Base-by-base conservation (phyloP, 1,140 invertebrate species). In the Anastatus disparis region DNA sequence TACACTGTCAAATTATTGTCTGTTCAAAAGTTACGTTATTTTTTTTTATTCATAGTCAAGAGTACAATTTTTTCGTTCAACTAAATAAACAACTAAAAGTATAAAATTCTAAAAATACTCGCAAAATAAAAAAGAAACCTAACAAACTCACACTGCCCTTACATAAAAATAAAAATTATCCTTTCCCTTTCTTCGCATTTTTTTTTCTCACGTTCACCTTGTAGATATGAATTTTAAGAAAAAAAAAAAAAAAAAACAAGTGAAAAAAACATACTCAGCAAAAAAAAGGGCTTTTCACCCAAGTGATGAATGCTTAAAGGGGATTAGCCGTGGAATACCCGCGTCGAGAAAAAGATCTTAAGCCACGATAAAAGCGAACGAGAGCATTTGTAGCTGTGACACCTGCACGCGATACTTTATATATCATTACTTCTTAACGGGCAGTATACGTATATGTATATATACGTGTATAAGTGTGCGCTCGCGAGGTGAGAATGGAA, bases 361-460 rank as follows among this genome's bases (percentile, higher is more conserved):
- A n/a, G 44, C 9, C 8, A 12, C 2, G 58, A 70, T 70, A 70
- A 70, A 35, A n/a, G 29, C 9, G 48, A 70, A 62, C 58, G 67
- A 62, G 67, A 70, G 59, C 66, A 61, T 74, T 81, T 82, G 78
- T 82, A 76, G 64, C 55, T 9, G 75, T 73, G 76, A 80, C 79
- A 81, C 80, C 80, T 81, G 79, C 78, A 72, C 73, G 75, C 76
- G 79, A 77, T 74, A 73, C 72, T 74, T 74, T 76, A 75, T 77
- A 78, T 77, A 78, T 80, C 79, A 81, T 77, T 52, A 62, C 48
- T 56, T 67, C 64, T 76, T 50, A 59, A 46, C 63, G 31, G 50
- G 15, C 38, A 35, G 31, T 15, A 35, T 62, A 35, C 61, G 48
- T n/a, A 15, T 48, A 62, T 31, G 31, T n/a, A n/a, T n/a, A n/a